phyloP scores from a whole-genome alignment of 1,140 invertebrate species.

The Drosophila rhopaloa region DNA sequence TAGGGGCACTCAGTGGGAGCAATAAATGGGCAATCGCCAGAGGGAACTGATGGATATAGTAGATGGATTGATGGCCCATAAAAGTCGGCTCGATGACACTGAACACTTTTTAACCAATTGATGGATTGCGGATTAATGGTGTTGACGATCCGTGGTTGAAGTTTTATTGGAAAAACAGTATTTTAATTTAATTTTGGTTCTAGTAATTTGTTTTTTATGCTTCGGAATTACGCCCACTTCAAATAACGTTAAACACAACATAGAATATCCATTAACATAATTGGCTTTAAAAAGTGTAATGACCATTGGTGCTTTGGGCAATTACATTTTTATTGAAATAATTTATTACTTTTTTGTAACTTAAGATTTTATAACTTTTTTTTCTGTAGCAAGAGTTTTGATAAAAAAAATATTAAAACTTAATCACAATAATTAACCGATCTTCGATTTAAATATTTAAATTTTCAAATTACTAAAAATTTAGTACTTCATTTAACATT shows the following conservation, averaged over 20 bases:
- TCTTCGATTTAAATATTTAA: too few species aligned
- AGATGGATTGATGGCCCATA: slow-evolving; percentile 45
- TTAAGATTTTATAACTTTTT: too few species aligned
- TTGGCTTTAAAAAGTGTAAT: slow-evolving; percentile 18
- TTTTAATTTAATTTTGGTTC: slow-evolving; percentile 39
- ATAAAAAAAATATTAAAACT: too few species aligned
- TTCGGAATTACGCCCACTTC: slow-evolving; percentile 9
- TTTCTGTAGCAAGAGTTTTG: too few species aligned
- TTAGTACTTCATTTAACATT: too few species aligned
- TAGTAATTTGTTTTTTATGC: slow-evolving; percentile 16
- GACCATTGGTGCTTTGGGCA: not conserved
- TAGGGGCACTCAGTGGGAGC: slow-evolving; percentile 57
- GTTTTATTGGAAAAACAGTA: slow-evolving; percentile 17
- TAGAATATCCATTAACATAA: slow-evolving; percentile 13
- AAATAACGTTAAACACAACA: slow-evolving; percentile 5
- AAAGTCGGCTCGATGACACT: slow-evolving; percentile 31
- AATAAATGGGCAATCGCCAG: slow-evolving; percentile 36
- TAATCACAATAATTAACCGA: too few species aligned
- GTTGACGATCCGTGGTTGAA: slow-evolving; percentile 22
- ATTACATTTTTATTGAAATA: slow-evolving; percentile 5
- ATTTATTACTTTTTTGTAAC: not conserved
- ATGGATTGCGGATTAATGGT: slow-evolving; percentile 42
- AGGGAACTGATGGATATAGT: slow-evolving; percentile 15
- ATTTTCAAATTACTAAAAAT: too few species aligned
- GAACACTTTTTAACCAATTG: slow-evolving; percentile 34